These are phyloP conservation scores for Catocala fraxini DNA, from an alignment of 2,888 invertebrate genomes.

Conservation along the genomic window DNA sequence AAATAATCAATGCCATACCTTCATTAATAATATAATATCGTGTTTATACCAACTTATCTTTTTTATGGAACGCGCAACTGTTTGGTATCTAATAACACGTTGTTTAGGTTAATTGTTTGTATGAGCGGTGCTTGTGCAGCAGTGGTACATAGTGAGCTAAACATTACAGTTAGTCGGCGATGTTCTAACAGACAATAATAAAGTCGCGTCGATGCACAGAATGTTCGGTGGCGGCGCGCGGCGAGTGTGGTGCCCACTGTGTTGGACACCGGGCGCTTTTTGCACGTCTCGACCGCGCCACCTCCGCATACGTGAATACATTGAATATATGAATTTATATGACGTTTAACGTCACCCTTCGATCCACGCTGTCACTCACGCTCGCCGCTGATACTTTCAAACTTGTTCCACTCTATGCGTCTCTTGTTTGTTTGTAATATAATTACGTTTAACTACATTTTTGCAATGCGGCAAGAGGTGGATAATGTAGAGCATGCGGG, in stretches of 20 bases:
- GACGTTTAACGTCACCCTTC: conserved; percentile 46
- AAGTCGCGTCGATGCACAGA: background rate
- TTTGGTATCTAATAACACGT: too few relatives aligned
- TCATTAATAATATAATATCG: background rate
- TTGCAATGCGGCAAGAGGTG: background rate
- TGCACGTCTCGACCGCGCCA: conserved; percentile 42
- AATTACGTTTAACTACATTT: conserved; percentile 5
- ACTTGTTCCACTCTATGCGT: conserved; percentile 7
- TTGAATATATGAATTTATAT: conserved; percentile 52
- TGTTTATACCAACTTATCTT: too few relatives aligned
- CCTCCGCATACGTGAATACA: conserved; percentile 29
- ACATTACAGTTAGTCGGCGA: too few relatives aligned
- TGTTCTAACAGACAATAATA: too few relatives aligned
- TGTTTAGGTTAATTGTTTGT: too few relatives aligned
- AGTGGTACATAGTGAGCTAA: too few relatives aligned
- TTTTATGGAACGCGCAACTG: too few relatives aligned
- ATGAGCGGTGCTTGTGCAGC: too few relatives aligned
- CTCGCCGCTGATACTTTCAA: conserved; percentile 1
- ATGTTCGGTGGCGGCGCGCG: background rate
- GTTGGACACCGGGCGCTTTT: conserved; percentile 42
- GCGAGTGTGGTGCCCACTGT: conserved; percentile 2
- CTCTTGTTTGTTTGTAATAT: conserved; percentile 14
- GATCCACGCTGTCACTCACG: conserved; percentile 38
- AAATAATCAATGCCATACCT: conserved; percentile 1
- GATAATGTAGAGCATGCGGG: background rate